phyloP scores from a whole-genome alignment of 2,888 invertebrate species.

The Lamellibrachia columna region DNA sequence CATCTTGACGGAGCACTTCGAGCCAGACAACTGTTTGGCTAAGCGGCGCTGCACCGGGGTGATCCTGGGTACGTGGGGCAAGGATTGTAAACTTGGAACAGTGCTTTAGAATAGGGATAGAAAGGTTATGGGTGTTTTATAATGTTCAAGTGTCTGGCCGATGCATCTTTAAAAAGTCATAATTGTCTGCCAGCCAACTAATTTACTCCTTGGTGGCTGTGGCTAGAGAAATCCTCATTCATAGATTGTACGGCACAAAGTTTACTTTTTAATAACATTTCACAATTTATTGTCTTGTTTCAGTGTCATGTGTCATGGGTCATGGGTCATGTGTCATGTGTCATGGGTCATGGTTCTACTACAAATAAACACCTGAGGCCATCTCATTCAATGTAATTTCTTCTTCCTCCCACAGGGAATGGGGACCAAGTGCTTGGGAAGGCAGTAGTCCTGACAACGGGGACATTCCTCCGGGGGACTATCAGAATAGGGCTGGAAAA shows the following conservation, averaged over 20 bases:
- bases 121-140: too few species aligned
- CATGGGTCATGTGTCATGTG: too few species aligned
- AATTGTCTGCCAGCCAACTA: too few species aligned
- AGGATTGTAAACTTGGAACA: background rate
- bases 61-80: constrained; percentile 47
- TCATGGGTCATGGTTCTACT: background rate
- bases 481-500: constrained; percentile 83
- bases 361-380: background rate
- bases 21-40: constrained; percentile 37
- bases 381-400: background rate
- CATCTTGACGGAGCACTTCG: constrained; percentile 68
- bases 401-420: constrained; percentile 45
- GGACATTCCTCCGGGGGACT: constrained; percentile 86
- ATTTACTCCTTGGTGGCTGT: too few species aligned
- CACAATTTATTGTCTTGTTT: too few species aligned
- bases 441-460: constrained; percentile 84
- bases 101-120: background rate
- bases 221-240: too few species aligned
- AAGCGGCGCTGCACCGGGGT: constrained; percentile 54
- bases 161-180: too few species aligned
- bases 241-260: too few species aligned
- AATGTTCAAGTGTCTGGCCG: too few species aligned
- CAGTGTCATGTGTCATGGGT: too few species aligned
- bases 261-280: too few species aligned
- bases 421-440: constrained; percentile 66